A percentile compares a stretch with the other conserved stretches of the same genome.
Conservation (phyloP, 1,140 invertebrate species). For the Aplysia californica region DNA sequence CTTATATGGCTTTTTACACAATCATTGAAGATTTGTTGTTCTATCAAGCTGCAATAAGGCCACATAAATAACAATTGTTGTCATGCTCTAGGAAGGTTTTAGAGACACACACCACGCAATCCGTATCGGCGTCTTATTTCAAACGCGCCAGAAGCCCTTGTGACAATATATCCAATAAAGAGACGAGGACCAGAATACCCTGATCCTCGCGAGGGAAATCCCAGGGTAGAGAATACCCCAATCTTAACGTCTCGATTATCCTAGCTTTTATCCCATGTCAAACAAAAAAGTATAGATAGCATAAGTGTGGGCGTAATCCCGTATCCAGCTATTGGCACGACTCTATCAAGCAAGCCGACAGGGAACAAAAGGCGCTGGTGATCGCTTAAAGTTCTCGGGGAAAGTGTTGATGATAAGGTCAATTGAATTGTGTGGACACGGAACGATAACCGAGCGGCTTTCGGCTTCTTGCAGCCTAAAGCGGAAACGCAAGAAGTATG, state of each 20-base stretch:
- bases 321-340: background rate
- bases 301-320: background rate
- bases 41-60: background rate
- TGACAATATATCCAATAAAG: no score
- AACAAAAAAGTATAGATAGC: conserved; percentile 13
- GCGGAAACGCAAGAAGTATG: no score
- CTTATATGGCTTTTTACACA: background rate
- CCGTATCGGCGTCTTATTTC: no score
- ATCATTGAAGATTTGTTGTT: background rate
- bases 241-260: background rate
- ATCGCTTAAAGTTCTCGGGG: background rate
- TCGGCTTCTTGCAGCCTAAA: no score
- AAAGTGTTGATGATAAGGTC: background rate
- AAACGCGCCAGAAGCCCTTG: no score
- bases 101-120: background rate
- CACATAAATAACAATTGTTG: background rate
- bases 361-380: background rate
- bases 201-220: no score
- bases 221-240: conserved; percentile 6
- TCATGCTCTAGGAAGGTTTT: background rate
- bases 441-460: background rate
- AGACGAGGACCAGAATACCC: no score
- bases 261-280: background rate
- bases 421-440: conserved; percentile 11
- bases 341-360: conserved; percentile 11